phyloP scores from a whole-genome alignment of 2,888 invertebrate genomes.

The Disparrhopalites patrizii region DNA sequence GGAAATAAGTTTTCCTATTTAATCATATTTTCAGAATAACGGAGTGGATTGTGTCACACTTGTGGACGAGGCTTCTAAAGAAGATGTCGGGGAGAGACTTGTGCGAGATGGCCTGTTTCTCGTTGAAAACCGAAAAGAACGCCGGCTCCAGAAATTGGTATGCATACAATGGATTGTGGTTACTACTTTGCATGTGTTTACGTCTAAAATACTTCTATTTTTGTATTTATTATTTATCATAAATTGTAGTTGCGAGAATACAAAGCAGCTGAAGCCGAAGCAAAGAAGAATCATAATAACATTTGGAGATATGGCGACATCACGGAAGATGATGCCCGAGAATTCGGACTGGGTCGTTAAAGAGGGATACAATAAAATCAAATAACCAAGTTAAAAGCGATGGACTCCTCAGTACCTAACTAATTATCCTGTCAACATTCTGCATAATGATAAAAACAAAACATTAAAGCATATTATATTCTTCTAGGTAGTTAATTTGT shows the following conservation, averaged over 20 bases:
- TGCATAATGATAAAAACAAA: conserved; percentile 11
- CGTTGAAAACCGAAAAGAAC: conserved; percentile 75
- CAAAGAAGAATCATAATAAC: conserved; percentile 77
- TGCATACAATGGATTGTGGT: conserved; percentile 45
- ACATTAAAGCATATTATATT: conserved; percentile 12
- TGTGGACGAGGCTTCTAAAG: conserved; percentile 53
- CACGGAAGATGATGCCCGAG: conserved; percentile 82
- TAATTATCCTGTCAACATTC: conserved; percentile 26
- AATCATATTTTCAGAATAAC: conserved; percentile 28
- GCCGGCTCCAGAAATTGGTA: conserved; percentile 72
- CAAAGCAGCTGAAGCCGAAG: conserved; percentile 76
- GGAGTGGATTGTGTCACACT: conserved; percentile 45
- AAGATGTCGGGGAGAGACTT: conserved; percentile 71
- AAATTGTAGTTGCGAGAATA: conserved; percentile 71
- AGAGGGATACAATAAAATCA: neutral
- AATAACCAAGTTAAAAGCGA: conserved; percentile 4
- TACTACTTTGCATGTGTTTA: neutral
- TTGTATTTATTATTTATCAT: conserved; percentile 7
- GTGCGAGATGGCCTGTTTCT: conserved; percentile 81
- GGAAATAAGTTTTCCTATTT: neutral
- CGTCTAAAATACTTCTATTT: neutral
- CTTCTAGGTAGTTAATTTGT: conserved; percentile 10
- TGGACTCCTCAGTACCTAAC: conserved; percentile 29
- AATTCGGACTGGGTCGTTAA: conserved; percentile 58
- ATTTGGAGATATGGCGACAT: conserved; percentile 99